Evolutionary conservation across 2,797 vertebrate genomes (phyloP).

Genomic region (Monodelphis domestica): DNA sequence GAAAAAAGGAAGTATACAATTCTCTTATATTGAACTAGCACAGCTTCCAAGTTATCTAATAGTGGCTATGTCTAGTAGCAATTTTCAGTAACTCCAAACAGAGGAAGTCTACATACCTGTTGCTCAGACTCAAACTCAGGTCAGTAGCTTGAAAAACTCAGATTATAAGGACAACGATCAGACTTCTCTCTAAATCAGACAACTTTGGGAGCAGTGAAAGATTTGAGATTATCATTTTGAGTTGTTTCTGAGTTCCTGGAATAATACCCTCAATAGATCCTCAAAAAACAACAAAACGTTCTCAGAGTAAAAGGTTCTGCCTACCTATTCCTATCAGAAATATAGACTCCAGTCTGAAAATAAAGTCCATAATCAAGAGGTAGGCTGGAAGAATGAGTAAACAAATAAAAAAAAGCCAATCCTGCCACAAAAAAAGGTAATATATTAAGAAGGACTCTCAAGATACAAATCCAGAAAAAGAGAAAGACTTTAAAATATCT

Average conservation of each 20-base stretch:
- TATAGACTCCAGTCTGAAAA: not conserved
- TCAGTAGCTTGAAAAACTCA: not conserved
- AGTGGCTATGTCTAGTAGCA: not conserved
- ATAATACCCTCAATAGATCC: not conserved
- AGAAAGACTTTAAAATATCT: not conserved
- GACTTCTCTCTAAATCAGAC: not conserved
- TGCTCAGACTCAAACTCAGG: not conserved
- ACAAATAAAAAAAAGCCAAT: not conserved
- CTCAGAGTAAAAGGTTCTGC: not conserved
- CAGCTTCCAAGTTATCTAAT: not conserved
- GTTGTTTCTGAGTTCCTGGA: not conserved
- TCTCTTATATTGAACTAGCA: not conserved
- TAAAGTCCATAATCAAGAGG: not conserved
- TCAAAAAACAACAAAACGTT: not conserved
- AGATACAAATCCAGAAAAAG: not conserved
- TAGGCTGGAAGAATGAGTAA: not conserved
- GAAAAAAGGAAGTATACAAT: not conserved
- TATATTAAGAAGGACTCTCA: not conserved
- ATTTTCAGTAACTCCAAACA: not conserved
- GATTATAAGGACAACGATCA: not conserved
- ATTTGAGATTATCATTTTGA: not conserved
- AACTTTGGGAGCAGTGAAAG: not conserved
- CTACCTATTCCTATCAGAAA: not conserved
- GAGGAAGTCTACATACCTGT: not conserved
- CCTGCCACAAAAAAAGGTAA: not conserved